Percentiles rank a stretch among this genome's conserved stretches.
These are phyloP conservation scores for Callorhinus ursinus DNA, from an alignment of 2,113 vertebrate genomes.

Conservation along the genomic window DNA sequence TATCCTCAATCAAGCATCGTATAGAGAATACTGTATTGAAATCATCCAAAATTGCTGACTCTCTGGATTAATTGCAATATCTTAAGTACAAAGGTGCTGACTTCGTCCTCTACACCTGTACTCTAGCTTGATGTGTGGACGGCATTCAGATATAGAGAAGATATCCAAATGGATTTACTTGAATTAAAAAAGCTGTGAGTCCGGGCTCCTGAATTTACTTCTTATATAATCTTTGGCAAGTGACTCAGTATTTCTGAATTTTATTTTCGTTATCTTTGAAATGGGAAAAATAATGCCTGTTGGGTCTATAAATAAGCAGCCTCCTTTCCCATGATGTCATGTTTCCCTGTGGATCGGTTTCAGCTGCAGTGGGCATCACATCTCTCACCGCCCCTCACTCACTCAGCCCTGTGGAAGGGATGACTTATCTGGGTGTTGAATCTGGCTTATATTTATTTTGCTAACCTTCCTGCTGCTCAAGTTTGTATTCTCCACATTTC, in stretches of 20 bases:
- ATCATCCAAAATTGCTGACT: neutral
- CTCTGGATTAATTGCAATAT: neutral
- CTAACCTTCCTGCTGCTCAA: neutral
- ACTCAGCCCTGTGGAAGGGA: neutral
- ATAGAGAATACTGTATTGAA: neutral
- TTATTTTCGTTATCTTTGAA: neutral
- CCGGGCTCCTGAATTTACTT: neutral
- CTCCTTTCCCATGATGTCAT: neutral
- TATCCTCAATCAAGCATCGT: neutral
- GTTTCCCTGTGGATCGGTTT: neutral
- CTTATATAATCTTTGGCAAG: neutral
- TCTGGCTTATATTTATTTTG: neutral
- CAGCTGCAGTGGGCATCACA: neutral
- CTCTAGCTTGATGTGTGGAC: neutral
- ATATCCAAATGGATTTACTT: neutral
- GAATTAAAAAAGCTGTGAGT: neutral
- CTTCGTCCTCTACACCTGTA: neutral
- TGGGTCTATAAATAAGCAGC: neutral
- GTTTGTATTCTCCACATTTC: neutral
- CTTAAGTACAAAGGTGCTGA: neutral
- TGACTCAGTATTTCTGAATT: neutral
- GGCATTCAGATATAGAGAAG: neutral
- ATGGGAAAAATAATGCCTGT: neutral
- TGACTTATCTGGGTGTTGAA: neutral
- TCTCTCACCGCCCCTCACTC: neutral